Conservation (phyloP, 2,113 vertebrate species). For the Struthidea cinerea region DNA sequence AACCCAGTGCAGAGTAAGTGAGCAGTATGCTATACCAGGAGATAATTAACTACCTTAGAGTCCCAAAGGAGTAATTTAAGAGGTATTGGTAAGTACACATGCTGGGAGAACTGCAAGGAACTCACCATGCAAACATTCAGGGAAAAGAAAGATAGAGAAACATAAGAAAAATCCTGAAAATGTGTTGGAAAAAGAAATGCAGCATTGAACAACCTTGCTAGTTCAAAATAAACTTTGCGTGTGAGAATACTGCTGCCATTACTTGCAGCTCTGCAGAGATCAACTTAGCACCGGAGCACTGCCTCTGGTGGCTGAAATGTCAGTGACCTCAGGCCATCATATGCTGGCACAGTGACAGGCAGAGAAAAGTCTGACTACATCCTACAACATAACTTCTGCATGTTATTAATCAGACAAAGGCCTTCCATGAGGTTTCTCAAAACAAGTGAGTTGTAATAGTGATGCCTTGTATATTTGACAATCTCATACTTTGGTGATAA, state of each 20-base stretch:
- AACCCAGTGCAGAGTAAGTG: not conserved
- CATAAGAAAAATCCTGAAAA: not conserved
- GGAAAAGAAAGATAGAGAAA: not conserved
- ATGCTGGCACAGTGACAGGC: accelerated
- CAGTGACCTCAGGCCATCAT: not conserved
- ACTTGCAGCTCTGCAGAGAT: not conserved
- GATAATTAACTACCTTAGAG: not conserved
- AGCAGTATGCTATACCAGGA: not conserved
- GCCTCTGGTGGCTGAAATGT: not conserved
- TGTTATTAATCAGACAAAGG: not conserved
- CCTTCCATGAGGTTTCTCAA: not conserved
- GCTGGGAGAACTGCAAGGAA: not conserved
- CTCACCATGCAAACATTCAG: not conserved
- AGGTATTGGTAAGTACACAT: not conserved
- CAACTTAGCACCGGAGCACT: not conserved
- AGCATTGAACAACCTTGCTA: not conserved
- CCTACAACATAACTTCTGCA: not conserved
- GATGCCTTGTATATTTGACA: not conserved
- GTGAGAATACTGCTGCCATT: not conserved
- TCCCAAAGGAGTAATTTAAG: not conserved
- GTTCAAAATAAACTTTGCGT: not conserved
- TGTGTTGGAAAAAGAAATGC: not conserved
- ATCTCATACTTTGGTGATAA: not conserved
- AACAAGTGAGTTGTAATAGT: not conserved
- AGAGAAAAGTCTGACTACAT: not conserved